phyloP scores from a whole-genome alignment of 2,888 invertebrate genomes.

The Holacanthella duospinosa region DNA sequence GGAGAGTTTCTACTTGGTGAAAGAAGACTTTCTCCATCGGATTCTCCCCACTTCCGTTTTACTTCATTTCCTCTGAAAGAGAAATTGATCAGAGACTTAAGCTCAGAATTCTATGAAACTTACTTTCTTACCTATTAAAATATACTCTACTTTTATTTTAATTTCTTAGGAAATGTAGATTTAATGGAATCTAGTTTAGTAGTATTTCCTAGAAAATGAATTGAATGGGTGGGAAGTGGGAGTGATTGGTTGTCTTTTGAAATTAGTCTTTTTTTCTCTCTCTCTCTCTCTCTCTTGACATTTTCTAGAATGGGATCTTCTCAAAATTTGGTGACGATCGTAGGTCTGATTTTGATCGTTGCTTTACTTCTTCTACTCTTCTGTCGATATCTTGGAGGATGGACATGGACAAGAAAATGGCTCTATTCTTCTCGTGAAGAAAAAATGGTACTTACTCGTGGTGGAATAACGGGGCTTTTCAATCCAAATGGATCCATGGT shows the following conservation, averaged over 20 bases:
- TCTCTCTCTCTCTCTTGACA: no score
- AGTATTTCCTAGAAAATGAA: background rate
- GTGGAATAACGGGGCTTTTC: conserved; percentile 46
- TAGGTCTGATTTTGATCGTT: conserved; percentile 42
- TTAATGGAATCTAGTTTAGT: background rate
- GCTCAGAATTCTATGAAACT: no score
- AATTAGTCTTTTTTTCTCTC: no score
- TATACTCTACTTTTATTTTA: background rate
- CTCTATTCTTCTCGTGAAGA: conserved; percentile 48
- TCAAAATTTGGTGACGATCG: conserved; percentile 42
- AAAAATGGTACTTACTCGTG: conserved; percentile 47
- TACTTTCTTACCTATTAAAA: background rate
- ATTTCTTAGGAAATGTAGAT: background rate
- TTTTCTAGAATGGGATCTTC: conserved; percentile 44
- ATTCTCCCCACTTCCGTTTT: no score
- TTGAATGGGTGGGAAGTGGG: background rate
- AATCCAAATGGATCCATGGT: conserved; percentile 59
- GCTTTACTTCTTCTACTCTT: conserved; percentile 43
- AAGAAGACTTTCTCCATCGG: no score
- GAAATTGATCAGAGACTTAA: no score
- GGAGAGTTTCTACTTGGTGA: no score
- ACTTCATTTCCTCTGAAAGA: no score
- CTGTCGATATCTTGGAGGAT: conserved; percentile 43
- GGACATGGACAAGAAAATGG: conserved; percentile 47
- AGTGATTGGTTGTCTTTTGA: no score